A percentile compares a stretch with the other conserved stretches of the same genome.
phyloP scores from a whole-genome alignment of 2,888 invertebrate species.

The Xanthia icteritia region DNA sequence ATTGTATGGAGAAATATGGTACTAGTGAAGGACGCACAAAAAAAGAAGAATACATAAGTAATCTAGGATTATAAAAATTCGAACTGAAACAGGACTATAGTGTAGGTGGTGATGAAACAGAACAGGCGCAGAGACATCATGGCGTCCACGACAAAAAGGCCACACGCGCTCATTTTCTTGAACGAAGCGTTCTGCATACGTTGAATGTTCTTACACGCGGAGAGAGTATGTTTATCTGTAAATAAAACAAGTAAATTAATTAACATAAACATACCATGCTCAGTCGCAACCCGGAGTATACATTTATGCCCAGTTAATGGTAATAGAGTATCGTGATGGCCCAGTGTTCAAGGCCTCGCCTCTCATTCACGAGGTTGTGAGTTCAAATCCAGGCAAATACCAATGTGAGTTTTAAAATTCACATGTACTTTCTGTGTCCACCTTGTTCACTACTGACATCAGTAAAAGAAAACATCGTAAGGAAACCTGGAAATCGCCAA shows the following conservation, averaged over 20 bases:
- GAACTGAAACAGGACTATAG: slow-evolving; percentile 29
- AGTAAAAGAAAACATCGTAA: not conserved
- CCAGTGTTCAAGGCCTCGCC: no score
- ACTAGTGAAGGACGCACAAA: no score
- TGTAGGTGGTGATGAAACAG: slow-evolving; percentile 14
- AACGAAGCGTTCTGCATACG: slow-evolving; percentile 15
- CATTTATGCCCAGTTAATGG: not conserved
- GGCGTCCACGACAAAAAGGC: slow-evolving; percentile 23
- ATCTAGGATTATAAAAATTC: slow-evolving; percentile 12
- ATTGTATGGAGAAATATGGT: no score
- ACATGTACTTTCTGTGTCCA: not conserved
- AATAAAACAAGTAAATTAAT: not conserved
- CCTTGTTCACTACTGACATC: not conserved
- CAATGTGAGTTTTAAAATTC: not conserved
- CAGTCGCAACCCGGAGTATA: not conserved
- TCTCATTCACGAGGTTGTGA: not conserved
- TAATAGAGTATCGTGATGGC: no score
- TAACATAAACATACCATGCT: not conserved
- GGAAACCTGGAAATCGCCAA: not conserved
- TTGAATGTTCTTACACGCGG: slow-evolving; percentile 32
- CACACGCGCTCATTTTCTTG: slow-evolving; percentile 23
- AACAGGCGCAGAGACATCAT: slow-evolving; percentile 17
- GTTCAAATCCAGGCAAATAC: not conserved
- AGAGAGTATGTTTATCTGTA: slow-evolving; percentile 21
- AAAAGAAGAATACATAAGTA: not conserved